Percentiles rank a stretch among this genome's conserved stretches.
phyloP scores from a whole-genome alignment of 2,797 vertebrate genomes.

The Delichon dasypus region DNA sequence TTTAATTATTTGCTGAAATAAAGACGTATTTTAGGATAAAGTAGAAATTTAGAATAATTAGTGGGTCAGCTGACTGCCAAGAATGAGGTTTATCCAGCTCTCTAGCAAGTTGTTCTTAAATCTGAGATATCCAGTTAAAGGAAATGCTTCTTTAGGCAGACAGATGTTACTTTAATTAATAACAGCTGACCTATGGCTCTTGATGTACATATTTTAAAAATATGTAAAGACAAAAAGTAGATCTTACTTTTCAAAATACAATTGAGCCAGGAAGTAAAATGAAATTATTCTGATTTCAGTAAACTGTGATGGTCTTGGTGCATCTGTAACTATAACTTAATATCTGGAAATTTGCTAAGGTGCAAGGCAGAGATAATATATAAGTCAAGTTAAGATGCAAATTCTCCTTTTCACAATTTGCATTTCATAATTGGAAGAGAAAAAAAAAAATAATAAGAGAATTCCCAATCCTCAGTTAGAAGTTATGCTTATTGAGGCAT shows the following conservation, averaged over 20 bases:
- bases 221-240: background rate
- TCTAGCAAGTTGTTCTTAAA: background rate
- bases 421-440: slow-evolving; percentile 18
- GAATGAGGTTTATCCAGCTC: background rate
- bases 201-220: background rate
- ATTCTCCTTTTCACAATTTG: slow-evolving; percentile 48
- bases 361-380: slow-evolving; percentile 42
- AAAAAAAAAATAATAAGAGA: slow-evolving; percentile 36
- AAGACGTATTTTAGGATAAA: background rate
- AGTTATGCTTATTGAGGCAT: slow-evolving; percentile 29
- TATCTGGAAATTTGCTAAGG: slow-evolving; percentile 30
- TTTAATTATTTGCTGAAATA: slow-evolving; percentile 2
- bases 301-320: background rate
- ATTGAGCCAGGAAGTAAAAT: background rate
- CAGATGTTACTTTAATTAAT: background rate
- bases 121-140: background rate
- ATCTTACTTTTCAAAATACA: background rate
- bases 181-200: background rate
- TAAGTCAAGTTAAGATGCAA: slow-evolving; percentile 40
- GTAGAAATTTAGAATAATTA: background rate
- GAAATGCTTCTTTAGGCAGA: background rate
- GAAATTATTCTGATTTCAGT: background rate
- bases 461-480: background rate
- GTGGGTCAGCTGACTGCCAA: background rate
- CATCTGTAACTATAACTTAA: background rate